These are phyloP conservation scores for Rhea americana DNA, from an alignment of 2,113 vertebrate species.

Conservation along the genomic window DNA sequence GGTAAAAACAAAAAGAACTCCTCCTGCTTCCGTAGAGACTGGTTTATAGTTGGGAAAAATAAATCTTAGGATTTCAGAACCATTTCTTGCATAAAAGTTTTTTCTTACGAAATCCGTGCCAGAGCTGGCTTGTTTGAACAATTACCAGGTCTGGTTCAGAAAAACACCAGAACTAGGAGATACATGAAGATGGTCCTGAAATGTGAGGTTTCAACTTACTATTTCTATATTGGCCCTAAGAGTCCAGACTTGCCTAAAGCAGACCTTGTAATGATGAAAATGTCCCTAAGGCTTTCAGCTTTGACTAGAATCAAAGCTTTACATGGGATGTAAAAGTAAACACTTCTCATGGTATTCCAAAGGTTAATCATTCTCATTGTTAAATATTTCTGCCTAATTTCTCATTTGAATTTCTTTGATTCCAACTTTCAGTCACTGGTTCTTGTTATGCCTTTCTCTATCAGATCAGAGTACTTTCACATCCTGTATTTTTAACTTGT, in stretches of 20 bases:
- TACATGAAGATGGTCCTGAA: background rate
- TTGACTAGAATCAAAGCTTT: background rate
- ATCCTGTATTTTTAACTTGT: background rate
- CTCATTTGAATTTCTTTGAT: background rate
- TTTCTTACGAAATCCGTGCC: background rate
- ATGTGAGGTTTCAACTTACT: background rate
- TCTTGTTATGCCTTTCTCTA: background rate
- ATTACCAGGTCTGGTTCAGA: background rate
- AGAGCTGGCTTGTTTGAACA: background rate
- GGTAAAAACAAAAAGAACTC: background rate
- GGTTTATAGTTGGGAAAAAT: background rate
- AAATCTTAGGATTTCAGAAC: background rate
- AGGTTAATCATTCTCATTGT: background rate
- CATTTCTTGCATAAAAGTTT: background rate
- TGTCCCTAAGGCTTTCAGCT: background rate
- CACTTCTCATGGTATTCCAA: background rate
- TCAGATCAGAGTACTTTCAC: background rate
- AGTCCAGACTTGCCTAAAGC: background rate
- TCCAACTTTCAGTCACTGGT: background rate
- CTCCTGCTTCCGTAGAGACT: background rate
- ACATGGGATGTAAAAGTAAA: background rate
- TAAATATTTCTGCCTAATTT: conserved; percentile 19
- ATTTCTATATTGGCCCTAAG: background rate
- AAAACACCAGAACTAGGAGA: background rate
- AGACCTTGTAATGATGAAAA: background rate